Percentiles rank a stretch among this genome's conserved stretches.
Evolutionary conservation across 2,113 vertebrate genomes (phyloP).

Genomic region (Hippopotamus amphibius): DNA sequence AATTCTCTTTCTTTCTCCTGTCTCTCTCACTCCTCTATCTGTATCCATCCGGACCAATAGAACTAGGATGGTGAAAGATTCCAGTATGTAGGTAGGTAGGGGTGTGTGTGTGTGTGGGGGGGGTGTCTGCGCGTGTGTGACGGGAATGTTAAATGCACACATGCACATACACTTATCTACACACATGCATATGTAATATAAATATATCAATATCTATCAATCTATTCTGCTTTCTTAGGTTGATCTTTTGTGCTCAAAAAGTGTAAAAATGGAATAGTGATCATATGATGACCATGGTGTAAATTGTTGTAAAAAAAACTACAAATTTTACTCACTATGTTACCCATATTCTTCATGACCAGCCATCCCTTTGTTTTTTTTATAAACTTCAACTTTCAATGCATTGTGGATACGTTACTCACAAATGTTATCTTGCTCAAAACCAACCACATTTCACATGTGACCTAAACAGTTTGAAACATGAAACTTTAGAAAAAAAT

Average conservation of each 20-base stretch:
- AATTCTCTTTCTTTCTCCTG: slow-evolving; percentile 35
- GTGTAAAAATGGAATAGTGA: not conserved
- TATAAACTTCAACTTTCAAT: not conserved
- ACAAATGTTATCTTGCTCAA: not conserved
- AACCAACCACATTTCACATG: not conserved
- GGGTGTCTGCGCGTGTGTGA: not conserved
- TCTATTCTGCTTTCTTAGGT: slow-evolving; percentile 29
- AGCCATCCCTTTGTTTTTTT: not conserved
- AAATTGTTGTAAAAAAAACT: not conserved
- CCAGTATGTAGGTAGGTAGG: not conserved
- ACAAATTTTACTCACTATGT: not conserved
- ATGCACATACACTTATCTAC: not conserved
- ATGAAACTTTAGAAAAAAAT: not conserved
- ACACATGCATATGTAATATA: not conserved
- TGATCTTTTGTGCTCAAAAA: not conserved
- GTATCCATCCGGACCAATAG: not conserved
- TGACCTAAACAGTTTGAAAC: not conserved
- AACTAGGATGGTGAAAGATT: slow-evolving; percentile 2
- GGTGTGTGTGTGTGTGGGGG: not conserved
- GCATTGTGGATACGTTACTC: not conserved
- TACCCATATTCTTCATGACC: not conserved
- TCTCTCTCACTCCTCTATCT: not conserved
- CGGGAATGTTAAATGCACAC: not conserved
- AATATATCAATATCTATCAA: not conserved
- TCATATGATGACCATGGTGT: not conserved